phyloP scores from a whole-genome alignment of 2,888 invertebrate genomes.

The Odontocolon sp. region DNA sequence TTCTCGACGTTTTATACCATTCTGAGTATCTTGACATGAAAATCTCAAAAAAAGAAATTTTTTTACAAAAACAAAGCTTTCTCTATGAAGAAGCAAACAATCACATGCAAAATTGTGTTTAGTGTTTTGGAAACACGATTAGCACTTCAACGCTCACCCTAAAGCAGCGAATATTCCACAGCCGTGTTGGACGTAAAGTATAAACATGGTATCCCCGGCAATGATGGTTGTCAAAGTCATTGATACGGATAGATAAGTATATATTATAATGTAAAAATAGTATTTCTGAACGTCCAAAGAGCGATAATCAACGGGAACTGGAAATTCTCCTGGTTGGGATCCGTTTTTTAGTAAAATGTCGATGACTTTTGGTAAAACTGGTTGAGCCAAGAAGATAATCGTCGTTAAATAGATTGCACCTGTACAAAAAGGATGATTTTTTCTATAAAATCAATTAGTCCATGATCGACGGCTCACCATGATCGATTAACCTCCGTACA shows the following conservation, averaged over 20 bases:
- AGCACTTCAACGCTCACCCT: not conserved
- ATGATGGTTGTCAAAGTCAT: not conserved
- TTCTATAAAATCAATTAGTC: not conserved
- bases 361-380: constrained; percentile 3
- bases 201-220: not conserved
- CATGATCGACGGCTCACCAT: not conserved
- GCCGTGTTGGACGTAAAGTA: not conserved
- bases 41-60: too few relatives aligned
- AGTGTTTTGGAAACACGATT: not conserved
- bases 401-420: not conserved
- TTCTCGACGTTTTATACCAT: too few relatives aligned
- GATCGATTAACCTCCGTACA: constrained; percentile 31
- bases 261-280: not conserved
- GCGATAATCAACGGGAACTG: constrained; percentile 8
- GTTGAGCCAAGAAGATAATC: not conserved
- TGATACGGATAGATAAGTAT: not conserved
- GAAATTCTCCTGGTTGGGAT: constrained; percentile 1
- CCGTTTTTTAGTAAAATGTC: not conserved
- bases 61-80: too few relatives aligned
- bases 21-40: too few relatives aligned
- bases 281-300: constrained; percentile 6
- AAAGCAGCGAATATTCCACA: constrained; percentile 6
- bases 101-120: not conserved
- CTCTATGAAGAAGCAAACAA: too few relatives aligned
- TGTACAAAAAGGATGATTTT: not conserved